Evolutionary conservation across 1,140 invertebrate species (phyloP).

Genomic region (Pteromalus puparum): DNA sequence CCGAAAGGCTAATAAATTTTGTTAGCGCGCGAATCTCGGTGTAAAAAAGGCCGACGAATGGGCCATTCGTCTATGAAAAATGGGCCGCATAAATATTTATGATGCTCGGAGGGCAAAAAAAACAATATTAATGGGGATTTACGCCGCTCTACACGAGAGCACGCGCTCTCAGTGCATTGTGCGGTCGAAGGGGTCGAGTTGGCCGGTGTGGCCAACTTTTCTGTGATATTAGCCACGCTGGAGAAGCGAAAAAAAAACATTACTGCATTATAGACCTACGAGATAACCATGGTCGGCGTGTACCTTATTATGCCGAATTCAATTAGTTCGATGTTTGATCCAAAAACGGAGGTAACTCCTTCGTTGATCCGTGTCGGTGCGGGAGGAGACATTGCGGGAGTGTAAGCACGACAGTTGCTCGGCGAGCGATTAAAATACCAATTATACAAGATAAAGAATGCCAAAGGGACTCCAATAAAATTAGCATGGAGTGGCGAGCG

Average conservation of each 20-base stretch:
- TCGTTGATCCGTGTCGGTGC: slow-evolving; percentile 10
- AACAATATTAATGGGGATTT: slow-evolving; percentile 67
- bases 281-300: slow-evolving; percentile 4
- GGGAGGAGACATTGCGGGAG: not conserved
- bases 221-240: slow-evolving; percentile 60
- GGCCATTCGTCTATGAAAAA: slow-evolving; percentile 61
- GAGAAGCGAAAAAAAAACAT: slow-evolving; percentile 54
- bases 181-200: slow-evolving; percentile 52
- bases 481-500: slow-evolving; percentile 64
- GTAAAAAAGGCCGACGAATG: slow-evolving; percentile 49
- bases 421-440: slow-evolving; percentile 65
- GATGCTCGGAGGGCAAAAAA: slow-evolving; percentile 47
- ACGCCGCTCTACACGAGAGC: slow-evolving; percentile 56
- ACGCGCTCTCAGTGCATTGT: slow-evolving; percentile 51
- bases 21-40: slow-evolving; percentile 44
- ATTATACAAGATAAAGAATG: slow-evolving; percentile 67
- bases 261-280: slow-evolving; percentile 33
- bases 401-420: slow-evolving; percentile 57
- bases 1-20: slow-evolving; percentile 57
- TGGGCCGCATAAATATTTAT: slow-evolving; percentile 66
- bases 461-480: slow-evolving; percentile 68
- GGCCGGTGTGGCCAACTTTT: slow-evolving; percentile 54
- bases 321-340: slow-evolving; percentile 35
- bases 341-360: slow-evolving; percentile 2
- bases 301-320: not conserved